Conservation (phyloP, 2,113 vertebrate species). For the Naja naja region DNA sequence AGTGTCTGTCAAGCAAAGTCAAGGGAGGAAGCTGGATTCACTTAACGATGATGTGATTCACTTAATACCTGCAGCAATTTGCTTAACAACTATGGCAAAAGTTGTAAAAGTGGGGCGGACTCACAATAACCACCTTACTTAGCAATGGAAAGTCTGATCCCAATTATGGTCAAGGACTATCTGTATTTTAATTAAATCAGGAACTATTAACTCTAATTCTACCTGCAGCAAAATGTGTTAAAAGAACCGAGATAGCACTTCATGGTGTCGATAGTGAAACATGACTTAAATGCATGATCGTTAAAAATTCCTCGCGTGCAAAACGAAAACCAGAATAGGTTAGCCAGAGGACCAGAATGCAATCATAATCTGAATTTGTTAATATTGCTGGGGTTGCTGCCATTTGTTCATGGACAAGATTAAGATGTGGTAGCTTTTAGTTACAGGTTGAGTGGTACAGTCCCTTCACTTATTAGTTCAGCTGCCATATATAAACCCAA, state of each 20-base stretch:
- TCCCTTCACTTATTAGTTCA: accelerated
- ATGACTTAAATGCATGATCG: background rate
- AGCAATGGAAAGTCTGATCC: background rate
- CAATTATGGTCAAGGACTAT: background rate
- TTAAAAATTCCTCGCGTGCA: background rate
- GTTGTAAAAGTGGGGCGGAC: background rate
- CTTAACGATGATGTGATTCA: background rate
- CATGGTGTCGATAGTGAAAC: background rate
- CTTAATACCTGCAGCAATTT: background rate
- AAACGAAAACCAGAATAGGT: background rate
- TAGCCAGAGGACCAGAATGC: background rate
- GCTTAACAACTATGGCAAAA: background rate
- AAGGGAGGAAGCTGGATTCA: background rate
- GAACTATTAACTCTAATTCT: background rate
- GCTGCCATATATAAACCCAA: accelerated
- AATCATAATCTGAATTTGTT: background rate
- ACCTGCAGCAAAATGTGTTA: background rate
- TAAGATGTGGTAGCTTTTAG: background rate
- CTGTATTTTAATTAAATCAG: background rate
- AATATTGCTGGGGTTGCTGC: background rate
- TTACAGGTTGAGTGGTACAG: background rate
- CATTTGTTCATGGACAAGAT: background rate
- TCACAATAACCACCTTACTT: background rate
- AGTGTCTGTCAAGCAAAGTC: background rate
- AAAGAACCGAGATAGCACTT: background rate